Evolutionary conservation across 2,888 invertebrate species (phyloP).

Genomic region (Lasius fuliginosus): DNA sequence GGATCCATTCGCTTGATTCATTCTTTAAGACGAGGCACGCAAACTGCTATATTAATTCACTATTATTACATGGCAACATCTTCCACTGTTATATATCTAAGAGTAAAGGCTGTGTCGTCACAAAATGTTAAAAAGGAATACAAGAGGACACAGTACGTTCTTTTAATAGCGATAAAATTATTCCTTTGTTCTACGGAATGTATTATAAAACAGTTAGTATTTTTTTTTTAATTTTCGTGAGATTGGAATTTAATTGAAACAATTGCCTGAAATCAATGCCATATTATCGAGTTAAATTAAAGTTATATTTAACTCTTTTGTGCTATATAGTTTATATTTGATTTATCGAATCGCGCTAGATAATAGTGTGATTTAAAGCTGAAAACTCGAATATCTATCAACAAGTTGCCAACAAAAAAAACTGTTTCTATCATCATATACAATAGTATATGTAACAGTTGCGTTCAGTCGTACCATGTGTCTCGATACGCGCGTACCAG

Average conservation of each 20-base stretch:
- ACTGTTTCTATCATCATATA: conserved; percentile 82
- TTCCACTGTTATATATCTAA: conserved; percentile 41
- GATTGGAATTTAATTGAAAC: neutral
- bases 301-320: conserved; percentile 51
- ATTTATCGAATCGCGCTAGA: conserved; percentile 71
- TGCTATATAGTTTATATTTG: conserved; percentile 61
- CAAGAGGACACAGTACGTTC: conserved; percentile 1
- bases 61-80: conserved; percentile 60
- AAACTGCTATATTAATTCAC: conserved; percentile 59
- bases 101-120: conserved; percentile 49
- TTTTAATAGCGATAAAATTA: conserved; percentile 38
- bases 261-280: neutral
- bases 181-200: conserved; percentile 62
- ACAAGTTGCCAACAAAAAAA: conserved; percentile 78
- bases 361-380: conserved; percentile 76
- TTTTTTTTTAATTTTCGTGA: conserved; percentile 1
- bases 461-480: conserved; percentile 84
- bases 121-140: conserved; percentile 43
- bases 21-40: conserved; percentile 68
- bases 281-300: conserved; percentile 8
- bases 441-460: conserved; percentile 86
- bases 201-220: conserved; percentile 12
- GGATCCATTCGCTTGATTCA: conserved; percentile 65
- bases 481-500: conserved; percentile 68
- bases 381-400: conserved; percentile 82